phyloP scores from a whole-genome alignment of 2,113 vertebrate species.

The Saguinus imperator region DNA sequence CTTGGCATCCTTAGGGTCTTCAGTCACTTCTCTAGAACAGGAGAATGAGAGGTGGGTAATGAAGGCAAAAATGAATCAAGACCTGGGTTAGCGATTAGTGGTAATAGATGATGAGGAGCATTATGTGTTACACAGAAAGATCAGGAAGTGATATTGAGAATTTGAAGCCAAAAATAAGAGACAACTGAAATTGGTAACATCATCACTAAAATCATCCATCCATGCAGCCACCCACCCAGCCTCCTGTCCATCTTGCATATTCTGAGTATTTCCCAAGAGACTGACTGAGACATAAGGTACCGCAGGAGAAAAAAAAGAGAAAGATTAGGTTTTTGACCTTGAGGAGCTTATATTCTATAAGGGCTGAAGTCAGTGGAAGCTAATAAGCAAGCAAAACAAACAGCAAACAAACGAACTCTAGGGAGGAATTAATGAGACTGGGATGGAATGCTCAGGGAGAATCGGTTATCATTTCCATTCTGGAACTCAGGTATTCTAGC shows the following conservation, averaged over 20 bases:
- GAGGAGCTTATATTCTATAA: slow-evolving; percentile 28
- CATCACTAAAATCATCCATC: slow-evolving; percentile 33
- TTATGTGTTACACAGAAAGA: slow-evolving; percentile 32
- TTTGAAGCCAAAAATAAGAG: slow-evolving; percentile 45
- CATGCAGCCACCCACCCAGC: not conserved
- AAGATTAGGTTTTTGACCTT: slow-evolving; percentile 15
- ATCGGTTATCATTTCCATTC: not conserved
- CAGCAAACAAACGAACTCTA: not conserved
- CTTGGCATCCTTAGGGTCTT: slow-evolving; percentile 1
- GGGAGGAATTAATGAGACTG: not conserved
- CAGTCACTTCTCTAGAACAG: slow-evolving; percentile 24
- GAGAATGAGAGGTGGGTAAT: slow-evolving; percentile 20
- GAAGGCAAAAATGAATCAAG: slow-evolving; percentile 40
- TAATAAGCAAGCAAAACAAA: slow-evolving; percentile 26
- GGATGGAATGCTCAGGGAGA: not conserved
- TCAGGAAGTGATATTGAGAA: not conserved
- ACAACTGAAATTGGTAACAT: slow-evolving; percentile 19
- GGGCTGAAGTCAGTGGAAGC: slow-evolving; percentile 29
- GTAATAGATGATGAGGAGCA: not conserved
- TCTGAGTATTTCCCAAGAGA: slow-evolving; percentile 35
- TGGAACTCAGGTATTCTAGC: not conserved
- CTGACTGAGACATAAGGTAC: not conserved
- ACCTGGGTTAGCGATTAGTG: not conserved
- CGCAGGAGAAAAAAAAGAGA: slow-evolving; percentile 39
- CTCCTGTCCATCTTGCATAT: not conserved